Percentiles rank a stretch among this genome's conserved stretches.
Conservation (phyloP, 2,113 vertebrate genomes). For the Lichenostomus cassidix region DNA sequence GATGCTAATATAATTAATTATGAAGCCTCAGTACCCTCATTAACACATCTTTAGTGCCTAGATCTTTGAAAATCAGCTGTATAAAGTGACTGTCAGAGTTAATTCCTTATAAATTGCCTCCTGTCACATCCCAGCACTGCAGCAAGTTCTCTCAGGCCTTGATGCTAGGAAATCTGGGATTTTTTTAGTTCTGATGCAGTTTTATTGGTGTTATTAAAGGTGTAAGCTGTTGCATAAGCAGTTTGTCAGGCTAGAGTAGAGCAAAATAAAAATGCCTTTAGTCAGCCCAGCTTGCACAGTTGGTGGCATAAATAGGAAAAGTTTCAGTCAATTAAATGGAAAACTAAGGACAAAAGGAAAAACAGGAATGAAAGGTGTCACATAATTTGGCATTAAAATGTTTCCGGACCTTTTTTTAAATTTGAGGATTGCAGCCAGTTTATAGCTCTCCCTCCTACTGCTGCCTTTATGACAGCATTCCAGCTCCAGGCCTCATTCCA, state of each 20-base stretch:
- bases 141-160: slow-evolving; percentile 21
- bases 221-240: slow-evolving; percentile 18
- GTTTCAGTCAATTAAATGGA: neutral
- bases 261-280: neutral
- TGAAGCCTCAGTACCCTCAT: slow-evolving; percentile 62
- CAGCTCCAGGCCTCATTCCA: slow-evolving; percentile 58
- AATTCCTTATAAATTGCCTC: slow-evolving; percentile 64
- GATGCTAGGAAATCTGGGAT: neutral
- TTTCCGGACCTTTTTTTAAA: neutral
- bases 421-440: neutral
- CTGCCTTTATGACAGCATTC: slow-evolving; percentile 29
- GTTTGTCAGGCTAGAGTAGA: neutral
- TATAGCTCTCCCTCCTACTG: neutral
- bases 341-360: neutral
- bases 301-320: neutral
- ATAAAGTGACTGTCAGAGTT: slow-evolving; percentile 56
- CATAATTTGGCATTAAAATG: neutral
- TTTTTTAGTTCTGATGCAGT: neutral
- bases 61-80: slow-evolving; percentile 63
- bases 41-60: slow-evolving; percentile 65
- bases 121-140: slow-evolving; percentile 38
- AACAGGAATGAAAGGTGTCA: slow-evolving; percentile 12
- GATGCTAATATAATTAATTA: slow-evolving; percentile 68
- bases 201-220: neutral
- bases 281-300: neutral